Evolutionary conservation across 2,888 invertebrate species (phyloP), one percentile per base, ranked within the genome.

Genomic region (Apantesis nais): DNA sequence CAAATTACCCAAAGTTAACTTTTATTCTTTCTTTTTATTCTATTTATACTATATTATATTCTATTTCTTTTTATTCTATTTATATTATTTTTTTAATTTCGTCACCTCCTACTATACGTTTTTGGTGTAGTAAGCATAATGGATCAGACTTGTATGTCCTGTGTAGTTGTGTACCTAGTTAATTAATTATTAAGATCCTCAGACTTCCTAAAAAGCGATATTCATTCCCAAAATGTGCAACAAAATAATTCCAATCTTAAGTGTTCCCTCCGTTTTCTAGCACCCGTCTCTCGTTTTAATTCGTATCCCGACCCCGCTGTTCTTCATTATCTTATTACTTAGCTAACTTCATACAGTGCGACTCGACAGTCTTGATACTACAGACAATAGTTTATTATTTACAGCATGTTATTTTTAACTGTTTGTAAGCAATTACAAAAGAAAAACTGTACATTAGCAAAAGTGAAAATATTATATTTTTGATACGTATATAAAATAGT

Each of bases 261-360:
- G 70, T 74, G 77, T 75, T 82, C 74, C 75, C 70, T 82, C 90
- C 73, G 76, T 44, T 52, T 44, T 74, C 72, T 85, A 80, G 85
- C 76, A 81, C 87, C 80, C 86, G 74, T 83, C 70, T 88, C 89
- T 88, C 89, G 90, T 94, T 93, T 94, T 94, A 94, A 94, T 95
- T 95, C 93, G 90, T 89, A 90, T 86, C 90, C 91, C 92, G 90
- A 92, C 93, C 93, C 91, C 92, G 91, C 86, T 89, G 93, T 92
- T 93, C 93, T 94, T 94, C 94, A 95, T 94, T 93, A 94, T 93
- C 94, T 94, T 94, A 94, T 94, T 95, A 94, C 94, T 93, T 93
- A 93, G 94, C 92, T 82, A 94, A 94, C 91, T 95, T 94, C 86
- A 80, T 88, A 75, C 74, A 90, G 78, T 22, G 71, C 78, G 88